phyloP scores from a whole-genome alignment of 2,113 vertebrate species.

The Pelobates fuscus region DNA sequence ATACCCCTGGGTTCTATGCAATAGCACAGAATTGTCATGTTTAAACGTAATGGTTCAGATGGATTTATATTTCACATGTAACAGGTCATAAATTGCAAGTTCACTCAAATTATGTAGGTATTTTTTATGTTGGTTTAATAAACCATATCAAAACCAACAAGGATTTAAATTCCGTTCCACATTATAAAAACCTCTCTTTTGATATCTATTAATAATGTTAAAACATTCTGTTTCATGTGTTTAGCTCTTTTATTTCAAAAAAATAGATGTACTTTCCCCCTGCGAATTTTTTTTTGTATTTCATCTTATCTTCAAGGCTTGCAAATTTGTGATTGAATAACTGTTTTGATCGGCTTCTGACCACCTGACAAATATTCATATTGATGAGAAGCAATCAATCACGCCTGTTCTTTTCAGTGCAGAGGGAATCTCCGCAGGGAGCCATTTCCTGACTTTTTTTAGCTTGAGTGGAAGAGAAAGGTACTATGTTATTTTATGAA shows the following conservation, averaged over 20 bases:
- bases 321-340: conserved; percentile 53
- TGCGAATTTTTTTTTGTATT: not conserved
- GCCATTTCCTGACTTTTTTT: conserved; percentile 53
- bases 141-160: conserved; percentile 19
- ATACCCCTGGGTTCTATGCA: too few species aligned
- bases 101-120: not conserved
- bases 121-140: conserved; percentile 25
- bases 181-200: conserved; percentile 43
- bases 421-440: conserved; percentile 49
- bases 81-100: too few species aligned
- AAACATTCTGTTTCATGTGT: conserved; percentile 42
- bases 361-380: conserved; percentile 13
- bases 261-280: conserved; percentile 50
- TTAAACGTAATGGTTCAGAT: too few species aligned
- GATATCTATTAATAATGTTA: conserved; percentile 54
- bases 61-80: too few species aligned
- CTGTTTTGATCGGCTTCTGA: conserved; percentile 42
- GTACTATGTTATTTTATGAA: conserved; percentile 51
- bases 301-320: conserved; percentile 40
- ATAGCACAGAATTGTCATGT: too few species aligned
- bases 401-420: conserved; percentile 49
- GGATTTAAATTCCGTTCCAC: conserved; percentile 54
- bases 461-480: conserved; percentile 47
- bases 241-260: conserved; percentile 45
- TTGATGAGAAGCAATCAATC: conserved; percentile 51